phyloP scores from a whole-genome alignment of 2,888 invertebrate species.

The Agonopterix subpropinquella region DNA sequence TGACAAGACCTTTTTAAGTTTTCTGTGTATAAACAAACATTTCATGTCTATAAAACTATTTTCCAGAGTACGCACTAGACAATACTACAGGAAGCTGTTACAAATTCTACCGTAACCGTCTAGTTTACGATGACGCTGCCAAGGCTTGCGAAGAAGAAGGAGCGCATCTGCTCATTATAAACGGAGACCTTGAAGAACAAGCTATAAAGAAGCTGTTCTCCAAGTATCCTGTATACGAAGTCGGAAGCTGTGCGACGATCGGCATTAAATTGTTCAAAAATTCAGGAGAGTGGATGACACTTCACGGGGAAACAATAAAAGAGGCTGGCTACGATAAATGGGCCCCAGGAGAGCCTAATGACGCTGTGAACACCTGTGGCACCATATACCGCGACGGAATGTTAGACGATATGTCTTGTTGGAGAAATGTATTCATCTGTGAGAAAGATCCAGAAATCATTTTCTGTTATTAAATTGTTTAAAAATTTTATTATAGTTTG shows the following conservation, averaged over 20 bases:
- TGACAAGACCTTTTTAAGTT: no score
- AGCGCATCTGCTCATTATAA: not conserved
- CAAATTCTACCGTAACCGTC: not conserved
- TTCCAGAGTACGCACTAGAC: not conserved
- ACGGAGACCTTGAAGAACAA: not conserved
- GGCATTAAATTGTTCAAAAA: not conserved
- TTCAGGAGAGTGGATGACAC: not conserved
- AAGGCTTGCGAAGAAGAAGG: not conserved
- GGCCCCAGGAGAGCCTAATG: conserved; percentile 26
- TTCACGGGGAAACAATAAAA: not conserved
- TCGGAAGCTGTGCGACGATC: not conserved
- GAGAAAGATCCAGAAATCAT: conserved; percentile 23
- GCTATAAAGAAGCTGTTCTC: not conserved
- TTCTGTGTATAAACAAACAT: no score
- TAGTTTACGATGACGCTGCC: not conserved
- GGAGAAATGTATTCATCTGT: conserved; percentile 22
- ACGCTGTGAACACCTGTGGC: conserved; percentile 25
- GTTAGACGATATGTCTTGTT: conserved; percentile 32
- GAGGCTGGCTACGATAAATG: not conserved
- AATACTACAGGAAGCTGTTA: not conserved
- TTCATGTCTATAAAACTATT: not conserved
- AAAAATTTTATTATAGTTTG: no score
- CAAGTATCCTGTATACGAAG: not conserved
- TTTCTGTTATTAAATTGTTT: no score
- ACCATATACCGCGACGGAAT: conserved; percentile 22